Evolutionary conservation across 2,888 invertebrate genomes (phyloP), one percentile per base, ranked within the genome.

Genomic region (Cryptocephalus moraei): DNA sequence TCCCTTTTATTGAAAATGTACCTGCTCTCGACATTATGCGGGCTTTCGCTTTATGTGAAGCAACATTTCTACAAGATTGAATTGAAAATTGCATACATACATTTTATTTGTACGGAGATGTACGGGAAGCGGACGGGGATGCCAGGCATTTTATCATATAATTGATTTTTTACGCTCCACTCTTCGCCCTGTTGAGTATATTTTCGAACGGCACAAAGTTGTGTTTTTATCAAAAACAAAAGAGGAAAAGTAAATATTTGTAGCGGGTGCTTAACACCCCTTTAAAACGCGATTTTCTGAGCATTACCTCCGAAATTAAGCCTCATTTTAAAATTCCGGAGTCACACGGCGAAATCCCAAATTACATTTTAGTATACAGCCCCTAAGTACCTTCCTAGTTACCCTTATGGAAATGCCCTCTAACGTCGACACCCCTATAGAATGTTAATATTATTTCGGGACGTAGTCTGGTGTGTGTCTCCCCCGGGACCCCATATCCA

Each of bases 11-110:
- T 22, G 22, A 52, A 52, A 49, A 54, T 44, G 44, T 52, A 53
- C 52, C 52, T 49, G 47, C 49, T 42, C 36, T 39, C 46, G 49
- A 51, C 47, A 52, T 48, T 48, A 47, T 50, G 49, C 48, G 49
- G 47, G 39, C 22, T 48, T 48, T 48, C 41, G 47, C 41, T 47
- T 49, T 48, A 50, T 47, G 46, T 47, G 49, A 46, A 43, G 43
- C 45, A 49, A 50, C 39, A 47, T 53, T 50, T 49, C 47, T 43
- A 43, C 39, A 46, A 49, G 44, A 53, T 46, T 45, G 49, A 41
- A 48, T 51, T 41, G 51, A 49, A 51, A 53, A 51, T 51, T 53
- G 53, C 51, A 51, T 49, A 53, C 45, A 48, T 49, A 50, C 45
- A 45, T 51, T 49, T 48, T 47, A 51, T 49, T 47, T 53, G 47